Conservation (phyloP, 2,113 vertebrate species). For the Saccopteryx bilineata region DNA sequence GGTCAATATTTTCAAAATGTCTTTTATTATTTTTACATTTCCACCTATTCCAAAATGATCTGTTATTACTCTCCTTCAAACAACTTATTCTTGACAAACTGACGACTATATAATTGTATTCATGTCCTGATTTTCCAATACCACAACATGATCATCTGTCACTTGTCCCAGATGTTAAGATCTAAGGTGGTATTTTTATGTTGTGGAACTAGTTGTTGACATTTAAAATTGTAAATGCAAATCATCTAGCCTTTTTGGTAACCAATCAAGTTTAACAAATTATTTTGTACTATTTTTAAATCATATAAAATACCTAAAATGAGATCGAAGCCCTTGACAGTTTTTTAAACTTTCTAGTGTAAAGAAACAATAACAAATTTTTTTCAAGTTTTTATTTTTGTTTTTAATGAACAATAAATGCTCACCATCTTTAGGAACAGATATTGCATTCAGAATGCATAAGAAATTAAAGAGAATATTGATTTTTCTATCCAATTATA, state of each 20-base stretch:
- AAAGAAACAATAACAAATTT: background rate
- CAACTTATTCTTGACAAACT: background rate
- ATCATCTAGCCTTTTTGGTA: background rate
- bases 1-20: background rate
- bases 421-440: background rate
- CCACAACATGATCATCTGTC: rapidly evolving
- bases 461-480: background rate
- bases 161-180: rapidly evolving
- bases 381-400: background rate
- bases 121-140: background rate
- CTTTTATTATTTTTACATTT: background rate
- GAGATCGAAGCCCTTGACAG: background rate
- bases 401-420: background rate
- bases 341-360: background rate
- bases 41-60: background rate
- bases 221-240: background rate
- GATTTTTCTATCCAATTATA: background rate
- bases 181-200: background rate
- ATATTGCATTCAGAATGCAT: background rate
- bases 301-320: background rate
- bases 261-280: background rate
- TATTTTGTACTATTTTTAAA: background rate
- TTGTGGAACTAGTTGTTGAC: background rate
- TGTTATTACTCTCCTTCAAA: background rate
- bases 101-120: background rate